Base-by-base conservation (phyloP, 92 coral and sea anemone genomes). In the Ricordea florida region DNA sequence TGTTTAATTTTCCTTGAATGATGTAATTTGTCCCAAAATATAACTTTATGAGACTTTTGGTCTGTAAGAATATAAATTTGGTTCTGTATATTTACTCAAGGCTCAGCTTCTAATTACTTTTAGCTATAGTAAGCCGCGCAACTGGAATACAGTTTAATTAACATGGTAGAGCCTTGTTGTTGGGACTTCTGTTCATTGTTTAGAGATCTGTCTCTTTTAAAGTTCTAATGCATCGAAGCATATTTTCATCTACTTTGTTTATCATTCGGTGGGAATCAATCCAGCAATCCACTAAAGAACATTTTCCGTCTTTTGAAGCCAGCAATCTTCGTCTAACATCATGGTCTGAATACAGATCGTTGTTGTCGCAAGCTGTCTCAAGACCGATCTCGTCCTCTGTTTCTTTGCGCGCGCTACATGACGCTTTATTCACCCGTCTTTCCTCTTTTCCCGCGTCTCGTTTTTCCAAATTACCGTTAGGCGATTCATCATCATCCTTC, bases 161-260 rank as follows among this genome's bases (percentile, higher is more conserved):
- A 29, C 6, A 37, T 20, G n/a, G n/a, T n/a, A n/a, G n/a, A n/a
- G n/a, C n/a, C n/a, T n/a, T n/a, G n/a, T n/a, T n/a, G n/a, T n/a
- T n/a, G n/a, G n/a, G n/a, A n/a, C n/a, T n/a, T n/a, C n/a, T n/a
- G n/a, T n/a, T n/a, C n/a, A 41, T 13, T 5, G 18, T 36, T 51
- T 70, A 70, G 42, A 70, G 42, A 31, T 70, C 77, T 28, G 77
- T 70, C 42, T 70, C 77, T 13, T 70, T 55, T 55, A 70, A 55
- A 33, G 77, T 48, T 13, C 64, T 53, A 18, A 70, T 28, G 21
- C 41, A 70, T 9, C 53, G 29, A 2, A 38, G 55, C 9, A 53
- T 40, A 5, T 55, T 70, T 55, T 70, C 29, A 42, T 70, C 77
- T 17, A 53, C 29, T 18, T 70, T 38, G 52, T 40, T 55, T 53